Conservation (phyloP, 37 sponge, comb jelly and placozoan genomes). For the Theonella swinhoei region DNA sequence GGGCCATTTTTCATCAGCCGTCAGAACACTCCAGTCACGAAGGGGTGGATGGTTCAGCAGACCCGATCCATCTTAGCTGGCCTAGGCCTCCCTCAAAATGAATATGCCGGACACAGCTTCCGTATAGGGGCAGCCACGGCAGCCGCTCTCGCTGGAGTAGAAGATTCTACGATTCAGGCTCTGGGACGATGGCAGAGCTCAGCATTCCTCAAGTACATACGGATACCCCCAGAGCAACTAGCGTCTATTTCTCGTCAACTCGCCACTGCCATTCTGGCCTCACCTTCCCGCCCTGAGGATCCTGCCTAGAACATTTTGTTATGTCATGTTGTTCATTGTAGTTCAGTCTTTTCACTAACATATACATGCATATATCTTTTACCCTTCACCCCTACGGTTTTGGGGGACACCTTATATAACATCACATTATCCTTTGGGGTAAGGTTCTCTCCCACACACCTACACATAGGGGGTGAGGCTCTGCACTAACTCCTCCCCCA, state of each 20-base stretch:
- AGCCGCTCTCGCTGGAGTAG: no score
- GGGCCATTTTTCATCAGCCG: conserved; percentile 28
- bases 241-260: no score
- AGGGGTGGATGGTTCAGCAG: neutral
- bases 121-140: no score
- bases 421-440: no score
- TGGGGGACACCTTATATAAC: no score
- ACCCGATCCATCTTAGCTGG: neutral
- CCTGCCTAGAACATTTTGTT: neutral
- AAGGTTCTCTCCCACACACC: no score
- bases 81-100: neutral
- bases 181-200: conserved; percentile 30
- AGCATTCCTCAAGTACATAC: conserved; percentile 11
- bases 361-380: neutral
- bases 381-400: no score
- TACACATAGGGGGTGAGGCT: no score
- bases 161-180: no score
- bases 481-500: no score
- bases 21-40: conserved; percentile 13
- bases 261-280: no score
- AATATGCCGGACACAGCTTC: conserved; percentile 38
- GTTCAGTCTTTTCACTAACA: neutral
- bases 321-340: neutral
- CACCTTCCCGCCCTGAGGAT: no score
- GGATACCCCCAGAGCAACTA: conserved; percentile 10